Evolutionary conservation across 2,888 invertebrate genomes (phyloP).

Genomic region (Melitaea athalia): DNA sequence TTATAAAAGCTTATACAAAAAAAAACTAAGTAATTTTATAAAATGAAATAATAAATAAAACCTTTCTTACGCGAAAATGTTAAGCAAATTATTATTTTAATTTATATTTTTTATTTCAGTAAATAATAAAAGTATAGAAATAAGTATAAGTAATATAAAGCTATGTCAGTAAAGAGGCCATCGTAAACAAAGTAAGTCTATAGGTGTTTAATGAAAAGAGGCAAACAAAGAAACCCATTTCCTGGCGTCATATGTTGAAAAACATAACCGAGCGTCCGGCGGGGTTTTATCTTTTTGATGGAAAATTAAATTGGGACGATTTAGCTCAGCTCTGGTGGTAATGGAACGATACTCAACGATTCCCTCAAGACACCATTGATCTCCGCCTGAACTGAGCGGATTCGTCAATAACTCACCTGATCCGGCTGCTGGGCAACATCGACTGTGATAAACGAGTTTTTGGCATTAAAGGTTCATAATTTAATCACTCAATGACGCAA

Average conservation of each 20-base stretch:
- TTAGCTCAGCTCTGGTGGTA: background rate
- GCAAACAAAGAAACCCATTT: conserved; percentile 35
- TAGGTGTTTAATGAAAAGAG: conserved; percentile 29
- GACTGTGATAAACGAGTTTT: conserved; percentile 19
- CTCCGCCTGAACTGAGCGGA: conserved; percentile 4
- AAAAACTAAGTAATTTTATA: too few species aligned
- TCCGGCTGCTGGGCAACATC: conserved; percentile 8
- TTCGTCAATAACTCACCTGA: conserved; percentile 19
- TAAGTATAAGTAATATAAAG: conserved; percentile 1
- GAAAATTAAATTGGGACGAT: conserved; percentile 37
- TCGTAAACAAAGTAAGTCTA: conserved; percentile 7
- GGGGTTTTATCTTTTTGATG: conserved; percentile 22
- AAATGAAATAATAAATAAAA: too few species aligned
- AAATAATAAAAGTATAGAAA: background rate
- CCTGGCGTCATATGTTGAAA: conserved; percentile 29
- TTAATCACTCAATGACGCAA: conserved; percentile 10
- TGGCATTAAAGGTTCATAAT: conserved; percentile 12
- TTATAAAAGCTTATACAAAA: too few species aligned
- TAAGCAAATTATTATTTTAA: background rate
- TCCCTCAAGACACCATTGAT: conserved; percentile 3
- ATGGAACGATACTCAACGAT: background rate
- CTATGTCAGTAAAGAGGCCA: background rate
- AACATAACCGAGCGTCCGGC: conserved; percentile 15
- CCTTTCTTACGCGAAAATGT: too few species aligned
- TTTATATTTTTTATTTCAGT: background rate